These are phyloP conservation scores for Scaptomyza cyrtandrae DNA, from an alignment of 2,888 invertebrate species.

Conservation along the genomic window DNA sequence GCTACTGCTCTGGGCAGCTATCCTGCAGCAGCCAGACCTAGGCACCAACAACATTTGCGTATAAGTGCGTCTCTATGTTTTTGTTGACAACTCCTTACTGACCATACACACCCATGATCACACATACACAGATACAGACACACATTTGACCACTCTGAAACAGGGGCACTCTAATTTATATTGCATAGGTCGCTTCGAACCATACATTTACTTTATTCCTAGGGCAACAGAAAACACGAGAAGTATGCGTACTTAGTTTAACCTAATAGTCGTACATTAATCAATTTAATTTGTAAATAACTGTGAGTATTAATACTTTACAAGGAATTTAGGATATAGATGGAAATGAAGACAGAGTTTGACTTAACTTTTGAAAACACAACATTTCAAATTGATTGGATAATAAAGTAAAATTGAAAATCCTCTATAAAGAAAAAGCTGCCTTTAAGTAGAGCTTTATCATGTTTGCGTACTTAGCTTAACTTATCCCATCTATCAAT, in stretches of 20 bases:
- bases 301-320: too few relatives aligned
- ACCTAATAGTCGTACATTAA: neutral
- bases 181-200: constrained; percentile 13
- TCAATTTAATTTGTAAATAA: constrained; percentile 6
- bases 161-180: constrained; percentile 47
- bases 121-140: neutral
- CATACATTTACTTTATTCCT: constrained; percentile 29
- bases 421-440: too few relatives aligned
- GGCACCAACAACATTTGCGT: constrained; percentile 41
- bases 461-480: too few relatives aligned
- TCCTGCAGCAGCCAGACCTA: constrained; percentile 24
- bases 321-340: neutral
- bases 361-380: too few relatives aligned
- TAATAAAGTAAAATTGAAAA: too few relatives aligned
- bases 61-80: constrained; percentile 78
- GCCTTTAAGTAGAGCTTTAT: too few relatives aligned
- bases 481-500: too few relatives aligned
- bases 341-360: neutral
- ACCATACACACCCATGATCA: constrained; percentile 33
- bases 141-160: constrained; percentile 3
- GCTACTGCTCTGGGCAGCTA: constrained; percentile 32
- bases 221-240: constrained; percentile 38
- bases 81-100: constrained; percentile 75
- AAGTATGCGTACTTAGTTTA: constrained; percentile 46
- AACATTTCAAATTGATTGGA: too few relatives aligned